phyloP scores from a whole-genome alignment of 2,888 invertebrate species.

The Tanypteryx hageni region DNA sequence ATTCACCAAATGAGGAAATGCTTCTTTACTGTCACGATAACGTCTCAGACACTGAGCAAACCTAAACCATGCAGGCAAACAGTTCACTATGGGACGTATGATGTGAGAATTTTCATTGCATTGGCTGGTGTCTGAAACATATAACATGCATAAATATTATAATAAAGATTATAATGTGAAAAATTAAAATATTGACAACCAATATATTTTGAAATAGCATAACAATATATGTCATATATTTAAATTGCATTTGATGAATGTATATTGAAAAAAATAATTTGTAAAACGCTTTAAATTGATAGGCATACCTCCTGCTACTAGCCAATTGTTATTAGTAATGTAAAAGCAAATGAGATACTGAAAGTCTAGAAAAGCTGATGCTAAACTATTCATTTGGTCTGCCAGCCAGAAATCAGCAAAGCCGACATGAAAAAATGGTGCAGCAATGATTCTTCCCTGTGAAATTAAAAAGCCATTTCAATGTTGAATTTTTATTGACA shows the following conservation, averaged over 20 bases:
- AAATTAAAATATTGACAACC: not conserved
- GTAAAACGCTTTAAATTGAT: not conserved
- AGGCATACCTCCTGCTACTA: conserved; percentile 34
- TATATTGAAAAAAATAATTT: too few relatives aligned
- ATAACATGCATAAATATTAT: too few relatives aligned
- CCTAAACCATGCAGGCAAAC: conserved; percentile 97
- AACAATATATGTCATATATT: not conserved
- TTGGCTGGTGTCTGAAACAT: conserved; percentile 78
- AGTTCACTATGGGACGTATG: conserved; percentile 84
- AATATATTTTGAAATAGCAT: not conserved
- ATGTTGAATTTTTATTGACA: not conserved
- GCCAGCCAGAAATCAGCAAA: conserved; percentile 99
- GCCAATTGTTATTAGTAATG: conserved; percentile 86
- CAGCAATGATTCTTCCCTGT: conserved; percentile 89
- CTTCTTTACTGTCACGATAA: conserved; percentile 94
- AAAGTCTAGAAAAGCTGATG: conserved; percentile 92
- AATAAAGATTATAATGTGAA: too few relatives aligned
- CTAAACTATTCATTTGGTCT: conserved; percentile 96
- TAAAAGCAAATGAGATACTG: conserved; percentile 97
- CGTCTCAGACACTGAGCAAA: conserved; percentile 98
- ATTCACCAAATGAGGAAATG: conserved; percentile 97
- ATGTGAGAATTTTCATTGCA: conserved; percentile 85
- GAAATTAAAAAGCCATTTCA: conserved; percentile 69
- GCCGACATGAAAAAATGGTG: conserved; percentile 95
- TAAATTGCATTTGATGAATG: not conserved